These are phyloP conservation scores for Elephas maximus DNA, from an alignment of 2,113 vertebrate species.

Conservation along the genomic window DNA sequence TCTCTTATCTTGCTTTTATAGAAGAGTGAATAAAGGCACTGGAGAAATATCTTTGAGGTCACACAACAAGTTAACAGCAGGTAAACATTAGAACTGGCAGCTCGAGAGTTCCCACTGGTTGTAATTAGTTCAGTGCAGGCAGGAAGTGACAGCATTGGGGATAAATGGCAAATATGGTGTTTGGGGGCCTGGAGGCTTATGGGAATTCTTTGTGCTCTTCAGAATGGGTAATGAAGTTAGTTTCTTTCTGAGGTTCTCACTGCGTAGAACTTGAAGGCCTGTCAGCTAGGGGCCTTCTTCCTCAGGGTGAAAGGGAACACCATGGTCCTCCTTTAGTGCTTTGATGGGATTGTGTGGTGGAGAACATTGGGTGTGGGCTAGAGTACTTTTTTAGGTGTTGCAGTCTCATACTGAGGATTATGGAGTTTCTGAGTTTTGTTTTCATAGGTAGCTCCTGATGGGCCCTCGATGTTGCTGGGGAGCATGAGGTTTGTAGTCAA, in stretches of 20 bases:
- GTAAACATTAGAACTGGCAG: conserved; percentile 72
- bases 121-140: conserved; percentile 71
- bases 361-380: not conserved
- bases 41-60: conserved; percentile 76
- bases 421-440: not conserved
- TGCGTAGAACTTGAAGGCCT: not conserved
- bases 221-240: conserved; percentile 55
- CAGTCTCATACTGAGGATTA: not conserved
- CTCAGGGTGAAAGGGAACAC: not conserved
- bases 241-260: conserved; percentile 18
- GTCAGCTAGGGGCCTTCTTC: not conserved
- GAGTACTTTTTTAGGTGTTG: not conserved
- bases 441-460: not conserved
- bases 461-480: accelerated
- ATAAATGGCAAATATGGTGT: conserved; percentile 50
- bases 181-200: conserved; percentile 42
- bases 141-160: conserved; percentile 70
- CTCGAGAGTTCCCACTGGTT: conserved; percentile 76
- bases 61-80: conserved; percentile 65
- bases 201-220: conserved; percentile 57
- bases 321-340: accelerated
- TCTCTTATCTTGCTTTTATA: conserved; percentile 76
- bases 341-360: not conserved
- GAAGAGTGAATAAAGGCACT: conserved; percentile 66
- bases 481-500: not conserved